Conservation (phyloP, 2,888 invertebrate genomes). For the Drosophila nigricruria region DNA sequence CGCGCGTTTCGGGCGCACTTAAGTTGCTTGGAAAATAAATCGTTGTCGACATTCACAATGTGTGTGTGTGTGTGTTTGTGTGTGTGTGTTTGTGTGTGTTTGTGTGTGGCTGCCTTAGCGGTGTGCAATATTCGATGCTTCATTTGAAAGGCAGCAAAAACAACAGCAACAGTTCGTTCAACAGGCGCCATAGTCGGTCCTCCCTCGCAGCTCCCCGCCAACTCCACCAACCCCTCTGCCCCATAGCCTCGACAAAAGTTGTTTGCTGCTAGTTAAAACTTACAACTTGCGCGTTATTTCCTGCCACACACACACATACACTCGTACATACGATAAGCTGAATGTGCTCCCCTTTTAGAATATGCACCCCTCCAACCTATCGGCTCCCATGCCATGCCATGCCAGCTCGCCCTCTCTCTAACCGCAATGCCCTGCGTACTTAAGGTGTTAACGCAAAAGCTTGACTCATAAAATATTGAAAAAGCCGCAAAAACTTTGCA, state of each 20-base stretch:
- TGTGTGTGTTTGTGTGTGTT: slow-evolving; percentile 28
- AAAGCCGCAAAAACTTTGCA: slow-evolving; percentile 83
- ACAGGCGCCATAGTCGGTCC: slow-evolving; percentile 54
- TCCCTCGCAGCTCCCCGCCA: neutral
- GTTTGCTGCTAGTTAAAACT: slow-evolving; percentile 75
- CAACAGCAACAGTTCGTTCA: slow-evolving; percentile 53
- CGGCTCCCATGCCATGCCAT: neutral
- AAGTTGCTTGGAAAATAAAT: slow-evolving; percentile 78
- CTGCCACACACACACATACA: slow-evolving; percentile 55
- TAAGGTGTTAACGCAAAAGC: slow-evolving; percentile 81
- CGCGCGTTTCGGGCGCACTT: slow-evolving; percentile 60
- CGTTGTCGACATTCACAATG: slow-evolving; percentile 63
- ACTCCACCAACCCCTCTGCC: slow-evolving; percentile 7
- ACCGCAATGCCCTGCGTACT: slow-evolving; percentile 77
- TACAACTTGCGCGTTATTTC: slow-evolving; percentile 79
- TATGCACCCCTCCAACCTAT: slow-evolving; percentile 6
- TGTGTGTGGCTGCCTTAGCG: slow-evolving; percentile 28
- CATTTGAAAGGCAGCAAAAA: slow-evolving; percentile 70
- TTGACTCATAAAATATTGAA: slow-evolving; percentile 84
- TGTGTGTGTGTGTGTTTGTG: slow-evolving; percentile 31
- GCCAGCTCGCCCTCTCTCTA: slow-evolving; percentile 2
- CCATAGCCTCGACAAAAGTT: slow-evolving; percentile 44
- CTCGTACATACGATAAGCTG: slow-evolving; percentile 8
- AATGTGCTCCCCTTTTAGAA: slow-evolving; percentile 5
- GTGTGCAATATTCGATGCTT: slow-evolving; percentile 70